Evolutionary conservation across 2,888 invertebrate genomes (phyloP).

Genomic region (Sepiola atlantica): DNA sequence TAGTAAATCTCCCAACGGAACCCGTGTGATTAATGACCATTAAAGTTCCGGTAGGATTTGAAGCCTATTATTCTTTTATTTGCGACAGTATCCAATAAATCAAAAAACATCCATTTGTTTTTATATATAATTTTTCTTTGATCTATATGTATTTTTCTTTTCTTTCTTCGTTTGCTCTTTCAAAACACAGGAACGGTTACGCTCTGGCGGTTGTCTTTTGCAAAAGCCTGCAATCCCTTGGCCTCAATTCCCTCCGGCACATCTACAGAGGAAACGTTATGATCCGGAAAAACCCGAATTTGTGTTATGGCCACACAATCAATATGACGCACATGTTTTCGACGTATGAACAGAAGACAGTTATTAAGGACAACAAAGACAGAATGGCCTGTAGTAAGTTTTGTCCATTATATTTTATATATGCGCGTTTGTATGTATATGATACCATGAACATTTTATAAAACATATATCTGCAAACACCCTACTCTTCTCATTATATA

Average conservation of each 20-base stretch:
- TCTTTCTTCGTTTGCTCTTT: neutral
- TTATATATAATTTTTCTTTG: neutral
- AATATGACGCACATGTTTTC: slow-evolving; percentile 42
- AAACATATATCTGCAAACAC: no score
- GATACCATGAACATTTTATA: neutral
- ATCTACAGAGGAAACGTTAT: slow-evolving; percentile 15
- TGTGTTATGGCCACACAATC: slow-evolving; percentile 42
- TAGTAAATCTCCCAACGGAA: no score
- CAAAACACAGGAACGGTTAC: slow-evolving; percentile 36
- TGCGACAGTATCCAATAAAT: neutral
- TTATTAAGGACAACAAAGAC: slow-evolving; percentile 33
- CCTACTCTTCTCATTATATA: no score
- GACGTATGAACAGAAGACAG: neutral
- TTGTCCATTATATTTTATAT: neutral
- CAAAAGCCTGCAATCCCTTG: neutral
- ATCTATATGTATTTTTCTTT: no score
- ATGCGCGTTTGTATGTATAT: neutral
- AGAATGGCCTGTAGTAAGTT: slow-evolving; percentile 42
- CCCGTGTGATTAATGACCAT: no score
- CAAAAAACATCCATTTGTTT: neutral
- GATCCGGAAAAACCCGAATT: slow-evolving; percentile 39
- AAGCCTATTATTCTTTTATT: neutral
- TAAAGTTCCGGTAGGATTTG: neutral
- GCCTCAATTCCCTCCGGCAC: slow-evolving; percentile 8
- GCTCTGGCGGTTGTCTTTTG: slow-evolving; percentile 32